Percentiles rank a stretch among this genome's conserved stretches.
Evolutionary conservation across 2,113 vertebrate genomes (phyloP).

Genomic region (Cynocephalus volans): DNA sequence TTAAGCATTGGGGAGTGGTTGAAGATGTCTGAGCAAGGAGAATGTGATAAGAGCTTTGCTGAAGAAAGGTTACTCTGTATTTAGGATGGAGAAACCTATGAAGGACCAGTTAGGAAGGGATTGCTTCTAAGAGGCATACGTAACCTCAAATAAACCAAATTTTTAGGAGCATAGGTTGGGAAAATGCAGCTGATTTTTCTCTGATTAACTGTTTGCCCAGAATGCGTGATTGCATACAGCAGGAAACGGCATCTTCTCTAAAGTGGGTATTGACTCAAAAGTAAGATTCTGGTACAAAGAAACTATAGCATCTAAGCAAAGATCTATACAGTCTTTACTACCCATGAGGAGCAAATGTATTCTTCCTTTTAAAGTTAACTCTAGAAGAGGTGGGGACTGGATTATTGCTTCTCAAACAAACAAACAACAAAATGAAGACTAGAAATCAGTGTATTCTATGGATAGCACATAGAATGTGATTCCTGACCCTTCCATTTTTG

Average conservation of each 20-base stretch:
- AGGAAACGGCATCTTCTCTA: not conserved
- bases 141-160: not conserved
- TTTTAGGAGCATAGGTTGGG: not conserved
- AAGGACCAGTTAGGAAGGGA: not conserved
- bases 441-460: not conserved
- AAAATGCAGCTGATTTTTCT: not conserved
- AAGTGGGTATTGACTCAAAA: constrained; percentile 12
- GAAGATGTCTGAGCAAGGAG: not conserved
- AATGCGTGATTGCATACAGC: not conserved
- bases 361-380: constrained; percentile 42
- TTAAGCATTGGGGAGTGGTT: not conserved
- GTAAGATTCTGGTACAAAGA: not conserved
- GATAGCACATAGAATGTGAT: not conserved
- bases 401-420: constrained; percentile 33
- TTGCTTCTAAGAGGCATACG: not conserved
- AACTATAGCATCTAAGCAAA: constrained; percentile 7
- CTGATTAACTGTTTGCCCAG: not conserved
- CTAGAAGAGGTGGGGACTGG: not conserved
- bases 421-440: not conserved
- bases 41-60: not conserved
- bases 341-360: not conserved
- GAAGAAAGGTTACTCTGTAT: not conserved
- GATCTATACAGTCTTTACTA: not conserved
- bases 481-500: not conserved
- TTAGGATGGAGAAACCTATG: not conserved